phyloP scores from a whole-genome alignment of 2,888 invertebrate species.

The Campoplex nolae region DNA sequence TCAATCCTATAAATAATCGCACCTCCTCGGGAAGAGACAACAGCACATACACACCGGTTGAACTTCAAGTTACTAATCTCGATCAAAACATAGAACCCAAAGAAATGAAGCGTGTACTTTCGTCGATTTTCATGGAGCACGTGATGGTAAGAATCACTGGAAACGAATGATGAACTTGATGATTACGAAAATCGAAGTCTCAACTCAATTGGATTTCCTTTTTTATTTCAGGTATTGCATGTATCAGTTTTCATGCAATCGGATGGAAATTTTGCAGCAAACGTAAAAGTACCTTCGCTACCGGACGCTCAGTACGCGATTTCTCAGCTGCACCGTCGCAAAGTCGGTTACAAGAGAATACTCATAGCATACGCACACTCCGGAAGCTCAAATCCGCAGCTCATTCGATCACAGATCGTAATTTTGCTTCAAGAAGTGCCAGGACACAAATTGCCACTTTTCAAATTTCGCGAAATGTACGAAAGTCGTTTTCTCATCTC shows the following conservation, averaged over 20 bases:
- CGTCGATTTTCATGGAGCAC: slow-evolving; percentile 88
- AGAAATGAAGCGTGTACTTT: slow-evolving; percentile 88
- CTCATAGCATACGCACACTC: slow-evolving; percentile 90
- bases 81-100: slow-evolving; percentile 89
- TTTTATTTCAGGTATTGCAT: slow-evolving; percentile 85
- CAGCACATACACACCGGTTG: slow-evolving; percentile 84
- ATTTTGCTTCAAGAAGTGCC: slow-evolving; percentile 92
- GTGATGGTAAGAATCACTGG: slow-evolving; percentile 86
- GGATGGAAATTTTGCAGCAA: slow-evolving; percentile 90
- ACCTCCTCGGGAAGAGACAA: slow-evolving; percentile 73
- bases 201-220: slow-evolving; percentile 28
- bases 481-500: slow-evolving; percentile 92
- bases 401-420: slow-evolving; percentile 89
- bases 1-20: slow-evolving; percentile 82
- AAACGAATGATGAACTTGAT: not conserved
- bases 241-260: slow-evolving; percentile 88
- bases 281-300: slow-evolving; percentile 89
- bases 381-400: slow-evolving; percentile 88
- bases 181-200: not conserved
- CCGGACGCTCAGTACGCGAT: slow-evolving; percentile 91
- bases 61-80: slow-evolving; percentile 89
- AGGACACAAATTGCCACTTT: slow-evolving; percentile 90
- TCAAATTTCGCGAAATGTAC: slow-evolving; percentile 93
- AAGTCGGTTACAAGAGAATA: slow-evolving; percentile 92
- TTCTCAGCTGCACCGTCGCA: slow-evolving; percentile 93